These are phyloP conservation scores for Mesitornis unicolor DNA, from an alignment of 2,113 vertebrate species.

Conservation along the genomic window DNA sequence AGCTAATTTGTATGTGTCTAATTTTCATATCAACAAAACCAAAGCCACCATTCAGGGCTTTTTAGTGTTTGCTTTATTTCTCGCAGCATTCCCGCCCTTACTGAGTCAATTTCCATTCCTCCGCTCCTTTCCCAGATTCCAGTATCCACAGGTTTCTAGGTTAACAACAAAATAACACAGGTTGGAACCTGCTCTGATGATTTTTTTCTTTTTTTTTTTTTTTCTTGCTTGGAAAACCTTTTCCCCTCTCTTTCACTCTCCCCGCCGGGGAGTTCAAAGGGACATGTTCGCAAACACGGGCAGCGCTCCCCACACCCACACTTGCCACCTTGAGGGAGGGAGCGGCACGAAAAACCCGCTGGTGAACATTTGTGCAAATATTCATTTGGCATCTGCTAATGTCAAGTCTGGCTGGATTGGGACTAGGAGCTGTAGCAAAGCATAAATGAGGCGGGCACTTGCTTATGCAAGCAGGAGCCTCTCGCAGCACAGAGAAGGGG, in stretches of 20 bases:
- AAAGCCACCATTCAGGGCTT: not conserved
- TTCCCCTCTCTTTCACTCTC: slow-evolving; percentile 53
- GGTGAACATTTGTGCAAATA: slow-evolving; percentile 63
- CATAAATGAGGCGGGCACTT: slow-evolving; percentile 47
- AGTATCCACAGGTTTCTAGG: slow-evolving; percentile 36
- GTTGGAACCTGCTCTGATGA: slow-evolving; percentile 47
- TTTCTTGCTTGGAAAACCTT: slow-evolving; percentile 60
- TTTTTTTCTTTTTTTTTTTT: not conserved
- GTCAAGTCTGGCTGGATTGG: slow-evolving; percentile 64
- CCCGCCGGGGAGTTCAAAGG: slow-evolving; percentile 59
- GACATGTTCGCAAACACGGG: slow-evolving; percentile 35
- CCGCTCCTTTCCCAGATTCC: not conserved
- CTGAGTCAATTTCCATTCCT: not conserved
- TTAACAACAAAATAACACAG: slow-evolving; percentile 26
- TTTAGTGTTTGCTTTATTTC: not conserved
- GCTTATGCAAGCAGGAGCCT: slow-evolving; percentile 8
- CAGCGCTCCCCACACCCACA: slow-evolving; percentile 33
- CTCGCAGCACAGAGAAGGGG: not conserved
- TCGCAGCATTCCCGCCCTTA: not conserved
- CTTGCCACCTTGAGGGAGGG: slow-evolving; percentile 63
- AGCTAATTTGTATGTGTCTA: slow-evolving; percentile 49
- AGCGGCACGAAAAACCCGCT: slow-evolving; percentile 22
- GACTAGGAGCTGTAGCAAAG: slow-evolving; percentile 29
- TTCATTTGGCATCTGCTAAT: slow-evolving; percentile 64
- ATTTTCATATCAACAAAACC: slow-evolving; percentile 46